phyloP scores from a whole-genome alignment of 2,797 vertebrate species.

The Acropternis orthonyx region DNA sequence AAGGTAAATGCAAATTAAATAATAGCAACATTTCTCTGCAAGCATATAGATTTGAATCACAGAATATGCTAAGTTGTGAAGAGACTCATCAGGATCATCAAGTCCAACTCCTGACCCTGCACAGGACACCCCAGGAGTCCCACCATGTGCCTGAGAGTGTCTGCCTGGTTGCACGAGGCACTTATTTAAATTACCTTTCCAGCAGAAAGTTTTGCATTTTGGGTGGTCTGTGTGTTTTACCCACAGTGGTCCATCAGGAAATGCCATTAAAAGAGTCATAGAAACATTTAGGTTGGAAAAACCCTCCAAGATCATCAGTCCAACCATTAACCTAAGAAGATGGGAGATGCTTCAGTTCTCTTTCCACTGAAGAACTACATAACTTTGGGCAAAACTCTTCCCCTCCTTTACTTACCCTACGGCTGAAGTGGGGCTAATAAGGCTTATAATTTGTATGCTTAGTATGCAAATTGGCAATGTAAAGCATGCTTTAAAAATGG shows the following conservation, averaged over 20 bases:
- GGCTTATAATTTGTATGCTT: conserved; percentile 52
- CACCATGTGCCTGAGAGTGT: fast-evolving
- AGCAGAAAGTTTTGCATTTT: not conserved
- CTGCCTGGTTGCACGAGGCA: not conserved
- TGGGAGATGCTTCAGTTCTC: not conserved
- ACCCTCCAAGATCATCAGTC: not conserved
- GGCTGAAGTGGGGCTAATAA: conserved; percentile 41
- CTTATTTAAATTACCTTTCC: not conserved
- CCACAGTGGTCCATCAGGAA: fast-evolving
- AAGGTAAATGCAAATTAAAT: not conserved
- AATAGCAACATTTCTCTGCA: not conserved
- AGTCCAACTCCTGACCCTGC: fast-evolving
- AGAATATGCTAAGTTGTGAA: fast-evolving
- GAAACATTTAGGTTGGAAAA: not conserved
- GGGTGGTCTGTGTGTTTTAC: not conserved
- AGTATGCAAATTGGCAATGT: conserved; percentile 21
- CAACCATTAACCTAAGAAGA: not conserved
- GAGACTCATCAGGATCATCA: fast-evolving
- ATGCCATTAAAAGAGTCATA: not conserved
- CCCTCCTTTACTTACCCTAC: not conserved
- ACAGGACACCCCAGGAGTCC: not conserved
- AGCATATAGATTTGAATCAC: not conserved
- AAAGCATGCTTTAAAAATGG: conserved; percentile 4
- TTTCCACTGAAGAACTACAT: not conserved
- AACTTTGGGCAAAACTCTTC: not conserved